Evolutionary conservation across 2,888 invertebrate genomes (phyloP).

Genomic region (Acronicta leporina): DNA sequence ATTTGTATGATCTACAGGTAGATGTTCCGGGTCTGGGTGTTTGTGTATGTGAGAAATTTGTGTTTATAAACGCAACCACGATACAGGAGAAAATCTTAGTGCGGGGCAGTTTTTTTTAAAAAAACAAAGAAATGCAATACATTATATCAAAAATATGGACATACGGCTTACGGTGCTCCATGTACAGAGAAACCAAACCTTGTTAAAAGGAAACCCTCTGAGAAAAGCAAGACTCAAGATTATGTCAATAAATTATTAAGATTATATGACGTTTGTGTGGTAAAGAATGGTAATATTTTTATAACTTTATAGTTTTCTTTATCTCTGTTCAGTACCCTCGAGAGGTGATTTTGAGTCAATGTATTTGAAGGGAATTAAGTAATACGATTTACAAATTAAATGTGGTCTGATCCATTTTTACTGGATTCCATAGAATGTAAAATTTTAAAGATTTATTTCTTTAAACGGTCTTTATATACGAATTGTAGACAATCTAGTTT

Average conservation of each 20-base stretch:
- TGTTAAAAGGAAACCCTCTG: neutral
- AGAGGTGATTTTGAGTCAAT: slow-evolving; percentile 1
- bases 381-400: neutral
- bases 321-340: slow-evolving; percentile 8
- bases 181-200: neutral
- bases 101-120: no score
- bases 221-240: neutral
- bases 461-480: no score
- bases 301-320: slow-evolving; percentile 19
- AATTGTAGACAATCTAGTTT: no score
- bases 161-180: neutral
- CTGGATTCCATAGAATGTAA: no score
- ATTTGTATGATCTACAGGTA: no score
- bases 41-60: no score
- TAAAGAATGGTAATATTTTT: neutral
- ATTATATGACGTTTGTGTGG: slow-evolving; percentile 6
- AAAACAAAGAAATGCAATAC: no score
- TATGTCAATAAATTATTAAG: slow-evolving; percentile 20
- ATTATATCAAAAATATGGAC: no score
- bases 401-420: neutral
- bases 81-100: no score
- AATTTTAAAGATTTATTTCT: no score
- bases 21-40: no score
- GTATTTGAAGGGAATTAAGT: slow-evolving; percentile 1
- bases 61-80: no score